Evolutionary conservation across 2,113 vertebrate species (phyloP).

Genomic region (Rhinoderma darwinii): DNA sequence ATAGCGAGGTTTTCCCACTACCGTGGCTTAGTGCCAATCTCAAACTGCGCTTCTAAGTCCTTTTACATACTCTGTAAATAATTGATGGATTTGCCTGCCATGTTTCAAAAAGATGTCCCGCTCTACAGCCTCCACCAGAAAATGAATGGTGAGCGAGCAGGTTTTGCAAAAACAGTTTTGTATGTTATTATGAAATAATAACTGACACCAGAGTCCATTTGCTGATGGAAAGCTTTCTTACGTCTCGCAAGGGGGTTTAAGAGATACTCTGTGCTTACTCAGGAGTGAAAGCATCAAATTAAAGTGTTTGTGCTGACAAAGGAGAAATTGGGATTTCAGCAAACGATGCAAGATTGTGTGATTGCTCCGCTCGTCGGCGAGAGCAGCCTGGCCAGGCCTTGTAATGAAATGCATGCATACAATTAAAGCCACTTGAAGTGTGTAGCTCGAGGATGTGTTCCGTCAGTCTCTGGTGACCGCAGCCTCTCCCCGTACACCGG

Average conservation of each 20-base stretch:
- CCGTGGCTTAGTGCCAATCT: constrained; percentile 23
- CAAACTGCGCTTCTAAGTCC: constrained; percentile 37
- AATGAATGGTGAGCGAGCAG: constrained; percentile 52
- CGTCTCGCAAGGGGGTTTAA: constrained; percentile 77
- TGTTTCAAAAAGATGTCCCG: constrained; percentile 52
- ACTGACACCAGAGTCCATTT: constrained; percentile 67
- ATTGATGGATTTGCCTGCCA: constrained; percentile 46
- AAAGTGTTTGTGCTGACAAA: constrained; percentile 98
- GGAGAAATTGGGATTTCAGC: constrained; percentile 91
- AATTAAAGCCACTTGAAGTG: constrained; percentile 78
- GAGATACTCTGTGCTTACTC: constrained; percentile 89
- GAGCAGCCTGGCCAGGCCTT: constrained; percentile 80
- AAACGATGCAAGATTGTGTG: constrained; percentile 89
- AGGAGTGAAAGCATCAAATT: constrained; percentile 95
- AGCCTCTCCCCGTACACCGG: constrained; percentile 65
- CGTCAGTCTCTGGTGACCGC: constrained; percentile 75
- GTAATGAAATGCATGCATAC: constrained; percentile 89
- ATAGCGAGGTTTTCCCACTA: not conserved
- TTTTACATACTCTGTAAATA: constrained; percentile 48
- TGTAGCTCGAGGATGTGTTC: constrained; percentile 65
- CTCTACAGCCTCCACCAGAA: constrained; percentile 35
- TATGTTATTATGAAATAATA: constrained; percentile 61
- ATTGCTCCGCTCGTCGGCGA: constrained; percentile 82
- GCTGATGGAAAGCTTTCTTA: constrained; percentile 76
- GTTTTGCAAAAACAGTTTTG: constrained; percentile 55